Evolutionary conservation across 1,140 invertebrate genomes (phyloP), one percentile per base, ranked within the genome.

Genomic region (Leguminivora glycinivorella): DNA sequence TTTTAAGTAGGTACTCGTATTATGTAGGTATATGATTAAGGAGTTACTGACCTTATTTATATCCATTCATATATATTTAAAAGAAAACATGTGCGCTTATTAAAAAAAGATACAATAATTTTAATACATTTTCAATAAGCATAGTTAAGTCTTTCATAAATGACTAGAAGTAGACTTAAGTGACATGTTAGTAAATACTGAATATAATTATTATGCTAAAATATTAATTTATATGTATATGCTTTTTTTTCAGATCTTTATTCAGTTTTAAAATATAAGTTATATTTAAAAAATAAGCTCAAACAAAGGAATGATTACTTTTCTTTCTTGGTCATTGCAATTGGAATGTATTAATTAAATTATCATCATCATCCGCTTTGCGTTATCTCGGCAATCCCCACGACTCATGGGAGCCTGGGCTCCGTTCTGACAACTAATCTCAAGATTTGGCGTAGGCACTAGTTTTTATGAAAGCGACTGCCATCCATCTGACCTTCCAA

Each of bases 111-210:
- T 52, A 5, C 1, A 24, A 14, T 63, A 63, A n/a, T 19, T 22
- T 43, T n/a, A 24, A 19, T 31, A 63, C 29, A 63, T 14, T 17
- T 29, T 26, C 14, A 58, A 58, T 58, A 58, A 26, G 14, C 1
- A 25, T 56, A 17, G 26, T 29, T 3, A 60, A 60, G 26, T 63
- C n/a, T 31, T 63, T 19, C 17, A 17, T 25, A 7, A 34, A 29
- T 63, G 58, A 63, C 58, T 63, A 63, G 58, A 63, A 29, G n/a
- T 63, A 63, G 12, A 63, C 6, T 31, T 63, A 19, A 31, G 56
- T 26, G 10, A 63, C 58, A 60, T 60, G 7, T 60, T 26, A 29
- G 58, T 31, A 29, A 31, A 29, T 63, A 29, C 14, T 63, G 17
- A 17, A 31, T 3, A 63, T 17, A 1, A 12, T 26, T 3, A 52